Base-by-base conservation (phyloP, 2,113 vertebrate species). In the Scytalopus superciliaris region DNA sequence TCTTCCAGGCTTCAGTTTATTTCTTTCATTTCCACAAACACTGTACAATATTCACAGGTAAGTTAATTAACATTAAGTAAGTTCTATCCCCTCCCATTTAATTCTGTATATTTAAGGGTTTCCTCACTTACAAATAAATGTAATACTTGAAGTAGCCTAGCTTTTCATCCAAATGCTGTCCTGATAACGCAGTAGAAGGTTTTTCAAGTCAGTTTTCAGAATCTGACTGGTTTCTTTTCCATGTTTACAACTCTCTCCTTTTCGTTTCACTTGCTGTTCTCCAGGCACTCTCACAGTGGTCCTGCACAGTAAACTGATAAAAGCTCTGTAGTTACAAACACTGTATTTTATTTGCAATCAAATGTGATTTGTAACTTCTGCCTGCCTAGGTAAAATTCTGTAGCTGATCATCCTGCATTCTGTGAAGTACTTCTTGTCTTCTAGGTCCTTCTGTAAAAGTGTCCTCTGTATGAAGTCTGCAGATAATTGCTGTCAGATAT, bases 11-110 rank as follows among this genome's bases (percentile, higher is more conserved):
- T 98, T 97, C 87, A 95, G 86, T 67, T n/a, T 96, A 59, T 75
- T 94, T 47, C 93, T 97, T 60, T 95, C 96, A 35, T 87, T 97
- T 94, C 96, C 91, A 30, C 96, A 97, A 93, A 97, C 80, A 24
- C 62, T 97, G 6, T 95, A 97, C 91, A 97, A 97, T 66, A 97
- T 97, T 95, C 89, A 94, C 74, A 91, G 55, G 93, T 97, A 96
- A 96, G 92, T 93, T 75, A 70, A 87, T 72, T 56, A 57, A n/a
- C 24, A 55, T 73, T 64, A 55, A 90, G 4, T 73, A 44, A 85
- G 9, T 87, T 86, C 24, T 84, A 10, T 76, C 42, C 37, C 44
- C 24, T 85, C 44, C 22, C 17, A 6, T 84, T 89, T 68, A 47
- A 52, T 77, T 91, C 62, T 37, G 9, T 60, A 2, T 66, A n/a